Evolutionary conservation across 2,113 vertebrate genomes (phyloP).

Genomic region (Tonatia bakeri): DNA sequence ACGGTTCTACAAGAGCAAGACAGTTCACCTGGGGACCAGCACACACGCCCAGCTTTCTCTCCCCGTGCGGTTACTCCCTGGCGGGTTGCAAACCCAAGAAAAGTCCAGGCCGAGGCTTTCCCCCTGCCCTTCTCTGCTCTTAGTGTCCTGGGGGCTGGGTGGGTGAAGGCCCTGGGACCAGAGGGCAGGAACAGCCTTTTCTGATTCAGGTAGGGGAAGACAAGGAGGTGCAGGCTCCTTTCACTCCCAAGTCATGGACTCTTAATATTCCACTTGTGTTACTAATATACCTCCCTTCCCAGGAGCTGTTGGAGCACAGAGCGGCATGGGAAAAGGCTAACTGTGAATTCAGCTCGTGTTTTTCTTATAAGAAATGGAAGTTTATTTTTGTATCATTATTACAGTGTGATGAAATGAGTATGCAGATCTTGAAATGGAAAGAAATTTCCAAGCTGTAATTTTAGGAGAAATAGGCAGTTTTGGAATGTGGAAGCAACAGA

Average conservation of each 20-base stretch:
- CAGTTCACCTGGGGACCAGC: background rate
- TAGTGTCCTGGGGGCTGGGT: no score
- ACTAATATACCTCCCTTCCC: conserved; percentile 52
- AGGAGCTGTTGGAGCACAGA: background rate
- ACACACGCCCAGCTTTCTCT: fast-evolving
- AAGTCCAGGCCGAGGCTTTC: background rate
- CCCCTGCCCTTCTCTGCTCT: fast-evolving
- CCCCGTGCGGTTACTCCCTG: background rate
- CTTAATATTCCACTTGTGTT: background rate
- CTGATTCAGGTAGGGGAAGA: conserved; percentile 27
- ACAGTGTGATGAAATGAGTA: background rate
- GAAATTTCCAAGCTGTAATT: background rate
- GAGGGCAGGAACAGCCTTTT: background rate
- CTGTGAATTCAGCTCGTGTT: conserved; percentile 42
- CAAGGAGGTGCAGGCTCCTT: background rate
- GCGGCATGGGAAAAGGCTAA: background rate
- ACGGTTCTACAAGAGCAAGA: background rate
- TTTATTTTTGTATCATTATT: conserved; percentile 68
- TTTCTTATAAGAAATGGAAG: conserved; percentile 49
- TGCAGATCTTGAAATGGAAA: conserved; percentile 21
- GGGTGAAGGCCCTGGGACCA: background rate
- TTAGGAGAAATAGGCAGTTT: background rate
- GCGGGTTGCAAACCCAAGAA: fast-evolving
- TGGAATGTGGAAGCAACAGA: background rate
- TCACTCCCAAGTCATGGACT: background rate